Conservation (phyloP, 2,888 invertebrate species). For the Agrotis exclamationis region DNA sequence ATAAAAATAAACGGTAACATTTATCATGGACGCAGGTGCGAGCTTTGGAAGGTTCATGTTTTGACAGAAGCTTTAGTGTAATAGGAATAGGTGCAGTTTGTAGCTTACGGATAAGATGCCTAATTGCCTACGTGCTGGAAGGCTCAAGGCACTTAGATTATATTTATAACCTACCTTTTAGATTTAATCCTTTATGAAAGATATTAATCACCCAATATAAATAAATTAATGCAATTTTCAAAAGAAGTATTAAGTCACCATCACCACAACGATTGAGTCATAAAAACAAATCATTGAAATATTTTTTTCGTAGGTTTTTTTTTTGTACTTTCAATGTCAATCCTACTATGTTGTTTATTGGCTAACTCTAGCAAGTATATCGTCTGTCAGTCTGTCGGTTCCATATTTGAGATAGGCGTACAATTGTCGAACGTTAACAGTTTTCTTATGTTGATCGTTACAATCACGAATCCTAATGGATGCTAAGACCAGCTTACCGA, state of each 20-base stretch:
- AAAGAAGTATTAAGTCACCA: neutral
- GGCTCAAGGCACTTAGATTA: no score
- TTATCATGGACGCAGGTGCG: slow-evolving; percentile 46
- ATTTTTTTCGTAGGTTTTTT: slow-evolving; percentile 2
- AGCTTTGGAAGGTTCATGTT: slow-evolving; percentile 15
- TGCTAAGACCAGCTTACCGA: slow-evolving; percentile 67
- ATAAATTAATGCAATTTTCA: neutral
- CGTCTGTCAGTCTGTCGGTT: slow-evolving; percentile 39
- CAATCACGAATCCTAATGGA: slow-evolving; percentile 65
- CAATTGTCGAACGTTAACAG: slow-evolving; percentile 53
- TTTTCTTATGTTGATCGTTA: slow-evolving; percentile 59
- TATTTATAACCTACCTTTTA: no score
- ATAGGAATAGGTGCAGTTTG: neutral
- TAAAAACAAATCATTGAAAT: neutral
- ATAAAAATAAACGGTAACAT: slow-evolving; percentile 57
- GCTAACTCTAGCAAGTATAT: slow-evolving; percentile 17
- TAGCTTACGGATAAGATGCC: neutral
- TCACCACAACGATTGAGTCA: slow-evolving; percentile 1
- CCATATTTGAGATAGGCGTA: slow-evolving; percentile 36
- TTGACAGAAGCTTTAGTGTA: slow-evolving; percentile 7
- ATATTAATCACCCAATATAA: no score
- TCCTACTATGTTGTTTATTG: slow-evolving; percentile 7
- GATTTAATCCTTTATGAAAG: no score
- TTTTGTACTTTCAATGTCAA: neutral
- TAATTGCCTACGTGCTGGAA: slow-evolving; percentile 6